phyloP scores from a whole-genome alignment of 2,797 vertebrate species.

The Phylloscopus collybita region DNA sequence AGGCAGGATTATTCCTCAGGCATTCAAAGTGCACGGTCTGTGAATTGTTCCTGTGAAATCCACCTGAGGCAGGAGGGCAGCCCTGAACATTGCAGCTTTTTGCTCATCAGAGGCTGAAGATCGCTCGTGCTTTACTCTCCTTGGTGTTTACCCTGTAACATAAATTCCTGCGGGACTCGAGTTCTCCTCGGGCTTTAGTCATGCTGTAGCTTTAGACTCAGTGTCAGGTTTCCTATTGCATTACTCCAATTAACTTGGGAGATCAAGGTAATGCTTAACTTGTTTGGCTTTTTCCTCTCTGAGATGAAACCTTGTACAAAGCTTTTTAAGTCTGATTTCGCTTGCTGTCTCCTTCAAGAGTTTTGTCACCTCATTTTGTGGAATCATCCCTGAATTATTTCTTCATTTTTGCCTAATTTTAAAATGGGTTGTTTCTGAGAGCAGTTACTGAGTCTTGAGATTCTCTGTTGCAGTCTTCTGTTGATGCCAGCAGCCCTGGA shows the following conservation, averaged over 20 bases:
- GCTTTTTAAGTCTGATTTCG: not conserved
- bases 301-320: not conserved
- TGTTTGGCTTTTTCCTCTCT: not conserved
- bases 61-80: not conserved
- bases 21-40: not conserved
- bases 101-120: not conserved
- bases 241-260: not conserved
- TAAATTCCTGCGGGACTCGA: slow-evolving; percentile 3
- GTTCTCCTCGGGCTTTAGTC: not conserved
- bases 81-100: not conserved
- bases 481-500: not conserved
- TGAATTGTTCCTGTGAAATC: not conserved
- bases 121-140: not conserved
- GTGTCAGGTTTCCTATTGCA: slow-evolving; percentile 41
- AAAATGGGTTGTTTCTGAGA: not conserved
- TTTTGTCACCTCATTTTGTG: not conserved
- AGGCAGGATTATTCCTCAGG: not conserved
- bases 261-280: not conserved
- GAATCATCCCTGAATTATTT: slow-evolving; percentile 6
- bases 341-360: not conserved
- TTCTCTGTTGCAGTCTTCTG: not conserved
- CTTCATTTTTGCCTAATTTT: not conserved
- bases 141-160: not conserved
- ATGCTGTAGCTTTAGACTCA: not conserved
- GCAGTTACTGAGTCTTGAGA: not conserved